Percentiles rank a stretch among this genome's conserved stretches.
phyloP scores from a whole-genome alignment of 1,140 invertebrate genomes.

The Lordiphosa stackelbergi region DNA sequence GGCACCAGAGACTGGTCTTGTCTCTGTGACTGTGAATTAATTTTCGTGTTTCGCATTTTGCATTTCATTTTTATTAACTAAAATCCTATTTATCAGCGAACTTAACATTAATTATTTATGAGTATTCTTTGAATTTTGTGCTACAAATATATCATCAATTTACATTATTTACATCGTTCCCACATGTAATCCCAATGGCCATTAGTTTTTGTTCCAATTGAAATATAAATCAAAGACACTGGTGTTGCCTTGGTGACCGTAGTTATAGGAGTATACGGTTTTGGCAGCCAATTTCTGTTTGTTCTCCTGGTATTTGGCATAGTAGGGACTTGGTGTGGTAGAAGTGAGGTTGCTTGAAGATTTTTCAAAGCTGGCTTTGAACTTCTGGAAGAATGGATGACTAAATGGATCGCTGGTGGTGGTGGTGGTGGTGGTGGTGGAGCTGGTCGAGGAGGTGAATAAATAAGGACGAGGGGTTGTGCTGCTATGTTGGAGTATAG shows the following conservation, averaged over 20 bases:
- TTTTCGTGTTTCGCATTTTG: constrained; percentile 37
- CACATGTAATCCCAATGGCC: not conserved
- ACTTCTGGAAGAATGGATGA: constrained; percentile 62
- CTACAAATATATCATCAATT: constrained; percentile 31
- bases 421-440: constrained; percentile 24
- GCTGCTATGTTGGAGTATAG: constrained; percentile 1
- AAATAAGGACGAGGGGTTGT: constrained; percentile 55
- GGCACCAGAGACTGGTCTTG: constrained; percentile 15
- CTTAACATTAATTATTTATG: constrained; percentile 54
- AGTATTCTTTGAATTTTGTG: constrained; percentile 47
- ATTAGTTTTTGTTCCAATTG: constrained; percentile 38
- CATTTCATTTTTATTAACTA: constrained; percentile 58
- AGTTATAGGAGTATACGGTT: constrained; percentile 34
- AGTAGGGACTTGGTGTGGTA: constrained; percentile 37
- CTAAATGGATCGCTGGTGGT: constrained; percentile 43
- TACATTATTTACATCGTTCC: constrained; percentile 26
- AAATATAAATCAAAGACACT: constrained; percentile 32
- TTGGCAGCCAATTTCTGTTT: constrained; percentile 42
- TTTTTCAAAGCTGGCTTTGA: constrained; percentile 36
- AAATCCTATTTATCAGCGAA: constrained; percentile 48
- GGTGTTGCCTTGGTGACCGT: constrained; percentile 35
- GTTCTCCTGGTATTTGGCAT: constrained; percentile 54
- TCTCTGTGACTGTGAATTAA: constrained; percentile 42
- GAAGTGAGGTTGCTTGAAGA: not conserved
- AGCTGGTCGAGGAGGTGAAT: constrained; percentile 34